phyloP scores from a whole-genome alignment of 1,140 invertebrate genomes.

The Scaptomyza montana region DNA sequence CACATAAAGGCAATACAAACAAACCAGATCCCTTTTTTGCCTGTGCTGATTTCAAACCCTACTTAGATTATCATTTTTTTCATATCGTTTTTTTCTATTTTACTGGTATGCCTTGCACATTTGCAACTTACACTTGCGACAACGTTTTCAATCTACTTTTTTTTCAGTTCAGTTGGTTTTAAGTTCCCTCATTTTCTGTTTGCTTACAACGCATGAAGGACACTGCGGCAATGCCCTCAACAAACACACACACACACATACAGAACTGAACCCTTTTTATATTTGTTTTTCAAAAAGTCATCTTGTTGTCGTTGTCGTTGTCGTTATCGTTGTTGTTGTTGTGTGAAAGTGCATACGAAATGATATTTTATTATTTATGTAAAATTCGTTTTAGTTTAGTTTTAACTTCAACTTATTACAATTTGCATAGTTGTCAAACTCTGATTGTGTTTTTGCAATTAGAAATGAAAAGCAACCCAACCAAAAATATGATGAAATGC shows the following conservation, averaged over 20 bases:
- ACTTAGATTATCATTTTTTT: slow-evolving; percentile 4
- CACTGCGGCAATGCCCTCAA: slow-evolving; percentile 53
- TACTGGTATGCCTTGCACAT: not conserved
- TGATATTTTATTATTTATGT: slow-evolving; percentile 29
- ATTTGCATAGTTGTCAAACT: slow-evolving; percentile 76
- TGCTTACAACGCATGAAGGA: slow-evolving; percentile 70
- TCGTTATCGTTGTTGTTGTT: slow-evolving; percentile 30
- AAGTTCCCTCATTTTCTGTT: slow-evolving; percentile 11
- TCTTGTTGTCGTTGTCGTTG: slow-evolving; percentile 25
- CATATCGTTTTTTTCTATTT: not conserved
- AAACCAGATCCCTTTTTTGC: slow-evolving; percentile 16
- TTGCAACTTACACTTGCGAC: slow-evolving; percentile 7
- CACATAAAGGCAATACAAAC: slow-evolving; percentile 9
- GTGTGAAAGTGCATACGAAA: slow-evolving; percentile 39
- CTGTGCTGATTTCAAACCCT: not conserved
- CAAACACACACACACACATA: slow-evolving; percentile 23
- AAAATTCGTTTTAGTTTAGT: slow-evolving; percentile 36
- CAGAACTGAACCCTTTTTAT: slow-evolving; percentile 24
- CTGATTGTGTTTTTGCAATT: slow-evolving; percentile 75
- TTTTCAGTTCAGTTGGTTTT: slow-evolving; percentile 14
- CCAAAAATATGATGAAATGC: slow-evolving; percentile 22
- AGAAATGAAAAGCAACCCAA: slow-evolving; percentile 48
- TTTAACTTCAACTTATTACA: slow-evolving; percentile 79
- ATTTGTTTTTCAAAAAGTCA: slow-evolving; percentile 19
- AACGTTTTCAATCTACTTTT: slow-evolving; percentile 14